Evolutionary conservation across 2,113 vertebrate species (phyloP), one percentile per base, ranked within the genome.

Genomic region (Tachysurus vachellii): DNA sequence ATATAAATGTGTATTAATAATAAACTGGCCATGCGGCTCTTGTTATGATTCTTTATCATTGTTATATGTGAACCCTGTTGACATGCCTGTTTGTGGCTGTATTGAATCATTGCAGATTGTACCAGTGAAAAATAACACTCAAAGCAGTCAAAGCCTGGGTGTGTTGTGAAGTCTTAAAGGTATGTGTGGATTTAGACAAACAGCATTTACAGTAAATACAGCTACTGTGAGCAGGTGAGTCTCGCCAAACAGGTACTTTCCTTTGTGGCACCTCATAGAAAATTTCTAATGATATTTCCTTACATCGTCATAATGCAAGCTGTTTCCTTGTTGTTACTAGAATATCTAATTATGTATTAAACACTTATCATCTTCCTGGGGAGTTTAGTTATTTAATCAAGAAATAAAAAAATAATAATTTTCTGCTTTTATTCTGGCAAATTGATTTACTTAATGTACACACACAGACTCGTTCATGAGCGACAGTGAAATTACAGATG

Each of bases 231-330:
- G 53, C 68, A 31, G 42, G 85, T 11, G 50, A 36, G 44, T 86
- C 84, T 70, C 0, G 82, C 44, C 21, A 81, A 86, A 82, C 76
- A 62, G 75, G 87, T 90, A 44, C 56, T 85, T 85, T 82, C 80
- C 68, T 84, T 61, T 26, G 71, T 28, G 50, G 31, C 26, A 42
- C 19, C 5, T 61, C 5, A 19, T 13, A 59, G 19, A 11, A 7
- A 11, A 44, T 36, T 61, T 11, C 56, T 59, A 80, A 81, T 42
- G 31, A 59, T 4, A 79, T 81, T 61, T 81, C 26, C 53, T n/a
- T 26, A 79, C 9, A 36, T 26, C 9, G n/a, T 68, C 6, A 57
- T 59, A n/a, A 31, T 28, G 5, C 26, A 26, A 12, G 13, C 9
- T 31, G 36, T 80, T 79, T 80, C 21, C 53, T 83, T 83, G 44